Evolutionary conservation across 2,113 vertebrate genomes (phyloP), one percentile per base, ranked within the genome.

Genomic region (Podocnemis expansa): DNA sequence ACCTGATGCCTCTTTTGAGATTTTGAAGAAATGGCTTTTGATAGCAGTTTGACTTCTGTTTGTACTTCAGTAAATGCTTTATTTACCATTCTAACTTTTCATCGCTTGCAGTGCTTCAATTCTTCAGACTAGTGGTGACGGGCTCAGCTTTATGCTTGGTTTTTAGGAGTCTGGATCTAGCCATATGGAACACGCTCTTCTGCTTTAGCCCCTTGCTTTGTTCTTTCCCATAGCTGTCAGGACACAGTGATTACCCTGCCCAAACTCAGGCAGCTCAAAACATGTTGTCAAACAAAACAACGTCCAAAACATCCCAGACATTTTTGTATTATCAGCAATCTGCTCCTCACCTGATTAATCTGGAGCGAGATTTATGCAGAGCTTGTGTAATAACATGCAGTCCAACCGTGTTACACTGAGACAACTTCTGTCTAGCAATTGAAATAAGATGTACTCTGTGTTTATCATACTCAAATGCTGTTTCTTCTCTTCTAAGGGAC

Each of bases 51-150:
- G 17, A 99, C 96, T 80, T 99, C 98, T 93, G 98, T 98, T 95
- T 99, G 99, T 87, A 99, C 97, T 91, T 99, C 97, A 82, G 98
- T 95, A 96, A 99, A 99, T 75, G 98, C 98, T 94, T 98, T 98
- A 94, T 99, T 99, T 90, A 99, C 93, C 92, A 95, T 97, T 27
- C 96, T 98, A 85, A 99, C 97, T 88, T 99, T 93, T 99, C 99
- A n/a, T 98, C 98, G 91, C 99, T 99, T 94, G 96, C 92, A 9
- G 98, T 98, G 58, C 98, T 99, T 94, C 7, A 47, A 47, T 47
- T 47, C 47, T 47, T 8, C 47, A 47, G 47, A 47, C 47, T 8
- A 47, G 47, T 47, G 47, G 47, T 47, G 47, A 47, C 47, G 10
- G 47, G 47, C 47, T 47, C 10, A 47, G 47, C 47, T 47, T 47